These are phyloP conservation scores for Cryptoprocta ferox DNA, from an alignment of 2,797 vertebrate genomes.

Conservation along the genomic window DNA sequence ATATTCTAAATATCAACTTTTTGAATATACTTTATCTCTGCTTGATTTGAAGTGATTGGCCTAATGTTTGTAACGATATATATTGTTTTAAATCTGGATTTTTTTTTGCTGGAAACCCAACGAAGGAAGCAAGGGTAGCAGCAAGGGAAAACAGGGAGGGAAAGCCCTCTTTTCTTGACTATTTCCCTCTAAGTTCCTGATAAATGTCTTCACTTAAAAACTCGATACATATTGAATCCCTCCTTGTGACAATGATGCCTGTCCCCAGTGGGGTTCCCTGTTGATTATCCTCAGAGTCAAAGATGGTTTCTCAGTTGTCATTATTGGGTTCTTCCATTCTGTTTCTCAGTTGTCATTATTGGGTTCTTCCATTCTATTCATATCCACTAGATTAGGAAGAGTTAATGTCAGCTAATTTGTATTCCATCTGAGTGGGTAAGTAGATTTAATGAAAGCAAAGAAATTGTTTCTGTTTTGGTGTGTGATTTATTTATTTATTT, in stretches of 20 bases:
- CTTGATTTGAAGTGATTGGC: conserved; percentile 41
- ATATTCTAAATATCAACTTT: background rate
- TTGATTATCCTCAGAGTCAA: background rate
- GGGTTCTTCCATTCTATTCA: background rate
- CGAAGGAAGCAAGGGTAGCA: background rate
- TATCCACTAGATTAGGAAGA: background rate
- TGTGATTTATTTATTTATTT: background rate
- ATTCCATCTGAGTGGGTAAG: background rate
- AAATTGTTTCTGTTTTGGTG: background rate
- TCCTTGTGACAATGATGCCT: background rate
- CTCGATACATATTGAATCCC: background rate
- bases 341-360: background rate
- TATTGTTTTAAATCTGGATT: background rate
- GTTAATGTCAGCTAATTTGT: background rate
- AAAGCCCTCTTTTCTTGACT: background rate
- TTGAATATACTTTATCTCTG: conserved; percentile 23
- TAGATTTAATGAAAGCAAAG: conserved; percentile 17
- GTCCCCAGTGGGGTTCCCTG: background rate
- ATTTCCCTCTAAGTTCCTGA: background rate
- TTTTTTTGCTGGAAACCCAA: conserved; percentile 8
- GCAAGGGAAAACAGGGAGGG: background rate
- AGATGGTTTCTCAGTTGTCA: background rate
- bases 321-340: background rate
- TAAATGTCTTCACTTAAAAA: conserved; percentile 18
- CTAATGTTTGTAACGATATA: background rate